Conservation (phyloP, 2,797 vertebrate genomes). For the Jordanella pulchra region DNA sequence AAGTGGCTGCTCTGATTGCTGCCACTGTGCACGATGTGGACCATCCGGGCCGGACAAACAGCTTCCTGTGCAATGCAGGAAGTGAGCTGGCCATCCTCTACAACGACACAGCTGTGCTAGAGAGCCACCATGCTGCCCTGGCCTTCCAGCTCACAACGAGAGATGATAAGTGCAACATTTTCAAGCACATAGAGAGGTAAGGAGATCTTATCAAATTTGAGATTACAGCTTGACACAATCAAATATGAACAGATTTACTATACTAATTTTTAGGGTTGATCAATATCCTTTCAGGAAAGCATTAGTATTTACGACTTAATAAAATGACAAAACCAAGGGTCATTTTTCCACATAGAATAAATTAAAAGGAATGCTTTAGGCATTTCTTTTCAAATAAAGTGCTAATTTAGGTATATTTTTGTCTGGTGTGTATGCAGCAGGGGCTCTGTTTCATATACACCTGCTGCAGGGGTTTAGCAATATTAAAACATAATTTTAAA, state of each 20-base stretch:
- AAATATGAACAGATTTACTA: not conserved
- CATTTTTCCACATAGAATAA: no score
- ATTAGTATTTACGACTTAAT: no score
- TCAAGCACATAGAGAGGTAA: slow-evolving; percentile 94
- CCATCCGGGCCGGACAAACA: slow-evolving; percentile 95
- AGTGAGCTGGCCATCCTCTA: slow-evolving; percentile 93
- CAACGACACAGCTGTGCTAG: slow-evolving; percentile 92
- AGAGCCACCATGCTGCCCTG: slow-evolving; percentile 94
- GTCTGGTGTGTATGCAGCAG: no score
- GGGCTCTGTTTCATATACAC: no score
- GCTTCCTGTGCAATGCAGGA: slow-evolving; percentile 94
- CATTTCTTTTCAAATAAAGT: no score
- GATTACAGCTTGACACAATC: not conserved
- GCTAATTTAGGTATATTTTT: no score
- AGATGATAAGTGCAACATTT: slow-evolving; percentile 95
- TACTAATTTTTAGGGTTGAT: not conserved
- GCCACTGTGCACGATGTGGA: slow-evolving; percentile 94
- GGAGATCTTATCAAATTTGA: slow-evolving; percentile 6
- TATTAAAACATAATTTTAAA: no score
- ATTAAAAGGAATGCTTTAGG: no score
- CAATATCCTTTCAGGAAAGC: not conserved
- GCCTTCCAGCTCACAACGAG: slow-evolving; percentile 93
- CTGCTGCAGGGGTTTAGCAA: no score
- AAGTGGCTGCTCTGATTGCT: slow-evolving; percentile 92
- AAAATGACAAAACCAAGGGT: no score